Conservation (phyloP, 2,797 vertebrate genomes). For the Spheniscus humboldti region DNA sequence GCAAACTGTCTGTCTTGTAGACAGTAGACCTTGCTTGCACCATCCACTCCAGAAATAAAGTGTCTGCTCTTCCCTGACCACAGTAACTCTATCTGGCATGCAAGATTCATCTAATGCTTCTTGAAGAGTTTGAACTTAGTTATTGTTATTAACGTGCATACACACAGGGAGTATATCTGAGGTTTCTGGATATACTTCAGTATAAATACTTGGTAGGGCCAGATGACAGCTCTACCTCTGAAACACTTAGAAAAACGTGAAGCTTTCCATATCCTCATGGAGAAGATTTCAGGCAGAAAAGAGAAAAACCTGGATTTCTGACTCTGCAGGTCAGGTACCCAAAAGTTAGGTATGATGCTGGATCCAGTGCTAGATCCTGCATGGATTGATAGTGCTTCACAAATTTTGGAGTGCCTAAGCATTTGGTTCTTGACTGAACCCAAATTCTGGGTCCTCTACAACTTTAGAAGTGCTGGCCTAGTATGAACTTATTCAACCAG, state of each 20-base stretch:
- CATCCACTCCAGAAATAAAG: not conserved
- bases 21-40: not conserved
- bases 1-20: not conserved
- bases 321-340: not conserved
- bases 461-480: not conserved
- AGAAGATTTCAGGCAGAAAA: not conserved
- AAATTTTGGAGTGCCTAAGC: not conserved
- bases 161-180: accelerated
- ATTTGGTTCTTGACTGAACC: not conserved
- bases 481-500: not conserved
- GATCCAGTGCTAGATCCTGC: not conserved
- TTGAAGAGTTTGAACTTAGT: not conserved
- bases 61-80: not conserved
- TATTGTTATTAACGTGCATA: not conserved
- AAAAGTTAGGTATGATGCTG: not conserved
- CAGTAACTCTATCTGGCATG: not conserved
- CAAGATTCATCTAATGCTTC: not conserved
- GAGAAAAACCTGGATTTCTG: not conserved
- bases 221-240: not conserved
- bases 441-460: not conserved
- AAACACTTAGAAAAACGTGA: not conserved
- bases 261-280: not conserved
- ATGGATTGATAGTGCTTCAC: not conserved
- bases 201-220: not conserved
- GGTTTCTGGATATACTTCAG: not conserved